Evolutionary conservation across 2,113 vertebrate genomes (phyloP).

Genomic region (Neolamprologus sp.): DNA sequence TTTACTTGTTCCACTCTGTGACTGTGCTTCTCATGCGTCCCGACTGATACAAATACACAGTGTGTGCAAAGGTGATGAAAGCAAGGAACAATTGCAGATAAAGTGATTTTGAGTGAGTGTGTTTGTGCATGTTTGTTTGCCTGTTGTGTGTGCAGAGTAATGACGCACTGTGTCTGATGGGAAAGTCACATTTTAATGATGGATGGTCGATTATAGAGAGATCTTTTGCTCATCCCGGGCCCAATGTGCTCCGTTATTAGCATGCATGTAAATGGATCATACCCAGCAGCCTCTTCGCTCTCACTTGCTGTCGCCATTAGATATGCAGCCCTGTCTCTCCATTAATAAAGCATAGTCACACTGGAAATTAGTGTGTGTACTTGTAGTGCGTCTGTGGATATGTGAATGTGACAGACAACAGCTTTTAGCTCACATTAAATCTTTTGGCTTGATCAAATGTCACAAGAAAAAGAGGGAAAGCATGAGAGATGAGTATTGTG

Average conservation of each 20-base stretch:
- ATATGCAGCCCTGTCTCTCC: conserved; percentile 46
- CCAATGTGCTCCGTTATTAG: conserved; percentile 56
- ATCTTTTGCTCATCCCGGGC: conserved; percentile 30
- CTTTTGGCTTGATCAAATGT: neutral
- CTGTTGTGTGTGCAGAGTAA: conserved; percentile 33
- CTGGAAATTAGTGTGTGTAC: neutral
- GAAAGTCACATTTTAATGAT: conserved; percentile 57
- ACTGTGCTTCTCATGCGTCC: neutral
- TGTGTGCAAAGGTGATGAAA: conserved; percentile 12
- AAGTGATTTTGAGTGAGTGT: neutral
- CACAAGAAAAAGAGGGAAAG: neutral
- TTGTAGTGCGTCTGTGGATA: neutral
- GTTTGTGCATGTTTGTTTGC: neutral
- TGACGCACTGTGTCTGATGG: conserved; percentile 41
- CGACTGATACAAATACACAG: neutral
- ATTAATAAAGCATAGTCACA: conserved; percentile 46
- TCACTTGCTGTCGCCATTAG: conserved; percentile 28
- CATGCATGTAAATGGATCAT: conserved; percentile 60
- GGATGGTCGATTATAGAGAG: conserved; percentile 55
- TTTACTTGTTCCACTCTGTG: neutral
- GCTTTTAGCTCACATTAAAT: conserved; percentile 8
- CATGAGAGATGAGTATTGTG: neutral
- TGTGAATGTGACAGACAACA: conserved; percentile 2
- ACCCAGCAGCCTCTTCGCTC: conserved; percentile 44
- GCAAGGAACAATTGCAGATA: conserved; percentile 1